These are phyloP conservation scores for Sapajus apella DNA, from an alignment of 2,113 vertebrate species.

Conservation along the genomic window DNA sequence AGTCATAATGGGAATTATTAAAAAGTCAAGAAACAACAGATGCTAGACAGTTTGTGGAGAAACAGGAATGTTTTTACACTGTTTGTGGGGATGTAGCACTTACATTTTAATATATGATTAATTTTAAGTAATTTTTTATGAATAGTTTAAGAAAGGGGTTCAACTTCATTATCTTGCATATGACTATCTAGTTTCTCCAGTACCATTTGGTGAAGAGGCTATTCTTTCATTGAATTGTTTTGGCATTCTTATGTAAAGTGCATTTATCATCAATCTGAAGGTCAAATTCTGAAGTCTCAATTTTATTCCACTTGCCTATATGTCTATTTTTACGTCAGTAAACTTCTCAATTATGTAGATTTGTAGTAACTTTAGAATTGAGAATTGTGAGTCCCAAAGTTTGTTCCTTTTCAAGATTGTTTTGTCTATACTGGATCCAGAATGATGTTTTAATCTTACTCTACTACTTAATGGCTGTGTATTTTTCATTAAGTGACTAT, in stretches of 20 bases:
- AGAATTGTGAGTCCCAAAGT: background rate
- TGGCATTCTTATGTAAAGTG: background rate
- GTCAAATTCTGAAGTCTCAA: background rate
- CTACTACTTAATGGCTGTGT: background rate
- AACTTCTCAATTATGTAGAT: background rate
- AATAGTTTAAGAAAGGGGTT: background rate
- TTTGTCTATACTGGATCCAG: background rate
- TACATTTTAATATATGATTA: background rate
- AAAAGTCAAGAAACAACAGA: no score
- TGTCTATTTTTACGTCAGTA: background rate
- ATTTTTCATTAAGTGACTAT: background rate
- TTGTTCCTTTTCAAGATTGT: background rate
- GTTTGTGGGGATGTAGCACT: no score
- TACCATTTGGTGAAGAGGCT: background rate
- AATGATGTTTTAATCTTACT: background rate
- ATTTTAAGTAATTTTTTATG: background rate
- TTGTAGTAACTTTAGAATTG: background rate
- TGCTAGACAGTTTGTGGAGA: no score
- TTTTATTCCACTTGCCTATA: background rate
- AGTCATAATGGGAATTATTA: no score
- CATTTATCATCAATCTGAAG: background rate
- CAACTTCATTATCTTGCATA: background rate
- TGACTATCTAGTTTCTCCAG: background rate
- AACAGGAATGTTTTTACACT: no score
- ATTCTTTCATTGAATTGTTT: background rate